phyloP scores from a whole-genome alignment of 2,888 invertebrate species.

The Megalurothrips usitatus region DNA sequence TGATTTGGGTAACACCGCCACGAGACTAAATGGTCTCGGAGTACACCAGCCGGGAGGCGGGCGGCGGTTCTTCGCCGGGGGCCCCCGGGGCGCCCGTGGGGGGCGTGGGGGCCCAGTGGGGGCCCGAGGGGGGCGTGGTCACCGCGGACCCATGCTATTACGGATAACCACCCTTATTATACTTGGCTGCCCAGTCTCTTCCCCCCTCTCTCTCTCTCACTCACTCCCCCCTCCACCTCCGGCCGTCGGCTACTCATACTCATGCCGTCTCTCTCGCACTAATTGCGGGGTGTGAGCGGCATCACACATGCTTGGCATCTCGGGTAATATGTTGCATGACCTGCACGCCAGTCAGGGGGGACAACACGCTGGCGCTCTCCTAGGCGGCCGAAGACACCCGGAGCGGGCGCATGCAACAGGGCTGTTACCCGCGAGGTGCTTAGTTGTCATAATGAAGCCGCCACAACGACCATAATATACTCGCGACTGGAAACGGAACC shows the following conservation, averaged over 20 bases:
- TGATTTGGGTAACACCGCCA: slow-evolving; percentile 7
- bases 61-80: neutral
- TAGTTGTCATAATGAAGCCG: no score
- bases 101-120: neutral
- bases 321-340: slow-evolving; percentile 23
- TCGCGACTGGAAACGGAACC: no score
- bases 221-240: neutral
- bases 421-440: no score
- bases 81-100: neutral
- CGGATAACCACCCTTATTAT: slow-evolving; percentile 24
- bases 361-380: no score
- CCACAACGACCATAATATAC: no score
- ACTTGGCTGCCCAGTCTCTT: neutral
- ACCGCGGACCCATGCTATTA: neutral
- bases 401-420: no score
- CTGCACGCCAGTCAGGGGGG: no score
- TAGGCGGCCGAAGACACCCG: no score
- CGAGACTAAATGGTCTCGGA: neutral
- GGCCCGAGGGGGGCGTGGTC: slow-evolving; percentile 5
- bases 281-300: slow-evolving; percentile 17
- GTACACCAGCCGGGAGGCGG: neutral
- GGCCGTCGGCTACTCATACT: neutral
- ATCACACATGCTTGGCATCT: slow-evolving; percentile 25
- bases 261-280: neutral
- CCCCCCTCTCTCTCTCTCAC: neutral